A percentile compares a stretch with the other conserved stretches of the same genome.
phyloP scores from a whole-genome alignment of 2,797 vertebrate species.

The Apogon talboti region DNA sequence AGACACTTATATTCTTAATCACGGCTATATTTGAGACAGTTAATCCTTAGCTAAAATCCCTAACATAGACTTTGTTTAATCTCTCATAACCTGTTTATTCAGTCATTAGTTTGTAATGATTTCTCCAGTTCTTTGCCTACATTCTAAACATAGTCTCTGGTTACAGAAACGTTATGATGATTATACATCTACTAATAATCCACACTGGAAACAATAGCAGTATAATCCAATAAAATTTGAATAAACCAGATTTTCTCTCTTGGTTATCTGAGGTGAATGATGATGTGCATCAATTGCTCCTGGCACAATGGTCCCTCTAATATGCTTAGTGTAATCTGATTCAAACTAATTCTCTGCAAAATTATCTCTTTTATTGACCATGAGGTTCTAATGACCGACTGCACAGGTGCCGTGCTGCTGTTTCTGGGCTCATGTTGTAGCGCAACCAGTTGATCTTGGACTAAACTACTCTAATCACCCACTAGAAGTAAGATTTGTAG shows the following conservation, averaged over 20 bases:
- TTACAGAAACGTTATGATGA: conserved; percentile 51
- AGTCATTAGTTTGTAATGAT: too few species aligned
- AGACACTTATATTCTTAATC: too few species aligned
- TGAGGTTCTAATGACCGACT: conserved; percentile 39
- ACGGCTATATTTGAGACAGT: too few species aligned
- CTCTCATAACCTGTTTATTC: too few species aligned
- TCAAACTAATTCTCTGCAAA: conserved; percentile 53
- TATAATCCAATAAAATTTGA: conserved; percentile 64
- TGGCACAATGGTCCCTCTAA: conserved; percentile 65
- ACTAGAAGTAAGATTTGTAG: neutral
- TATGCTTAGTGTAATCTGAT: conserved; percentile 66
- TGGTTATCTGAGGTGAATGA: conserved; percentile 68
- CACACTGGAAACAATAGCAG: conserved; percentile 57
- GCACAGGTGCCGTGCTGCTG: conserved; percentile 50
- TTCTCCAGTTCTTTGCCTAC: neutral
- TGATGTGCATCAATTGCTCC: conserved; percentile 48
- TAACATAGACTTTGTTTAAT: too few species aligned
- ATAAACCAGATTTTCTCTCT: conserved; percentile 69
- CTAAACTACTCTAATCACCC: neutral
- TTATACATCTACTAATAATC: conserved; percentile 55
- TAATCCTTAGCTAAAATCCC: too few species aligned
- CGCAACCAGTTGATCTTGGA: conserved; percentile 1
- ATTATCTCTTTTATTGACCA: conserved; percentile 57
- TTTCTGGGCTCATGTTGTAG: conserved; percentile 8
- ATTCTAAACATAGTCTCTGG: conserved; percentile 46